Evolutionary conservation across 2,113 vertebrate genomes (phyloP), one percentile per base, ranked within the genome.

Genomic region (Muscicapa adusta): DNA sequence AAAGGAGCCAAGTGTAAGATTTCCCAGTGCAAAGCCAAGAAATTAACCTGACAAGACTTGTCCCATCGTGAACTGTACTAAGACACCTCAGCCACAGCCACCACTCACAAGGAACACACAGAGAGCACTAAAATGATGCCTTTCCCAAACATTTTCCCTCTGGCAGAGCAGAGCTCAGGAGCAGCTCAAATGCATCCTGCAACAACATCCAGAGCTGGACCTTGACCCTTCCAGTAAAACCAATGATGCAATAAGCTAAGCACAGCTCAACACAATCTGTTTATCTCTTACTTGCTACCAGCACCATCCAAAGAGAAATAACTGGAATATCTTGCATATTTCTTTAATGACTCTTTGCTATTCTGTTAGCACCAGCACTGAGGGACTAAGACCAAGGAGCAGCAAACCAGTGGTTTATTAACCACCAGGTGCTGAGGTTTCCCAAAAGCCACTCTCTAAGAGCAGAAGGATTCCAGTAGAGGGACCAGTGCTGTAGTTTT

Each of bases 261-360:
- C 62, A 62, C 63, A 83, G 75, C 85, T 93, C 54, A 72, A 23
- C 54, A 20, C 38, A 8, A 65, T 43, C 77, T 86, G 86, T 96
- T 90, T 80, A 63, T 78, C 83, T 81, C 74, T 79, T 45, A 38
- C 51, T 95, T 66, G 72, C 91, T 65, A 91, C 83, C 76, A 84
- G 91, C 82, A 94, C 50, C 51, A 88, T 95, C 79, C 91, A 71
- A 95, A 92, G 53, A 91, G 40, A 94, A 91, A 95, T 93, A 94
- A 92, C 65, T 65, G 63, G 72, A 83, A 94, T 96, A 81, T 78
- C 53, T 94, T n/a, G 61, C 88, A 94, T 96, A 93, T 88, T 96
- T 95, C 65, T 81, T 61, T 74, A 83, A 91, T 94, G 91, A 96
- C 65, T 88, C 78, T 61, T 61, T 43, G 48, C 34, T 78, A 36